These are phyloP conservation scores for Trichonephila clavipes DNA, from an alignment of 1,140 invertebrate genomes.

Conservation along the genomic window DNA sequence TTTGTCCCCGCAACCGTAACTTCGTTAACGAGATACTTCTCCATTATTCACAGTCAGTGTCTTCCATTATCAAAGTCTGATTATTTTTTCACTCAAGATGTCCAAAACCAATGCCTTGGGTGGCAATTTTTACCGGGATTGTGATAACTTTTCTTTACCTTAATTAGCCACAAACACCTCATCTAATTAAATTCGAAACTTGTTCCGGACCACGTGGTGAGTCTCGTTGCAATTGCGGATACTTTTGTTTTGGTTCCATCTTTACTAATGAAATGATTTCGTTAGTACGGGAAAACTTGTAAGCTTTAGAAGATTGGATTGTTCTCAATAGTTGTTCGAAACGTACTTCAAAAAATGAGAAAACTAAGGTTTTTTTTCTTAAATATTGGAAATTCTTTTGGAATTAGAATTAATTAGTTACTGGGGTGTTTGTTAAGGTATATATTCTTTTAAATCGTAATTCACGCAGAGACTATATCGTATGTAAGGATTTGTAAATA, in stretches of 20 bases:
- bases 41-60: neutral
- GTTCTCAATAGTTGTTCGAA: neutral
- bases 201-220: neutral
- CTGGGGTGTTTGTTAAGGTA: neutral
- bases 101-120: neutral
- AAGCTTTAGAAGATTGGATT: neutral
- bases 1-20: neutral
- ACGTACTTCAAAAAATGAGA: neutral
- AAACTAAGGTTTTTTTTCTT: neutral
- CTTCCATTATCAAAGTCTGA: neutral
- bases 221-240: neutral
- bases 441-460: no score
- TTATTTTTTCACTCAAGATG: neutral
- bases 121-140: neutral
- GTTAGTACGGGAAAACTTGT: neutral
- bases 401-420: neutral
- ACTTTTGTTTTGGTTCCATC: neutral
- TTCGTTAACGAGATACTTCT: neutral
- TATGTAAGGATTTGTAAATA: no score
- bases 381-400: neutral
- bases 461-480: no score
- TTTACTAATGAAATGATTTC: neutral
- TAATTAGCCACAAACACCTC: conserved; percentile 35
- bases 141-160: conserved; percentile 15
- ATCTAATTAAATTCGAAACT: conserved; percentile 8